Evolutionary conservation across 2,113 vertebrate genomes (phyloP), one percentile per base, ranked within the genome.

Genomic region (Entelurus aequoreus): DNA sequence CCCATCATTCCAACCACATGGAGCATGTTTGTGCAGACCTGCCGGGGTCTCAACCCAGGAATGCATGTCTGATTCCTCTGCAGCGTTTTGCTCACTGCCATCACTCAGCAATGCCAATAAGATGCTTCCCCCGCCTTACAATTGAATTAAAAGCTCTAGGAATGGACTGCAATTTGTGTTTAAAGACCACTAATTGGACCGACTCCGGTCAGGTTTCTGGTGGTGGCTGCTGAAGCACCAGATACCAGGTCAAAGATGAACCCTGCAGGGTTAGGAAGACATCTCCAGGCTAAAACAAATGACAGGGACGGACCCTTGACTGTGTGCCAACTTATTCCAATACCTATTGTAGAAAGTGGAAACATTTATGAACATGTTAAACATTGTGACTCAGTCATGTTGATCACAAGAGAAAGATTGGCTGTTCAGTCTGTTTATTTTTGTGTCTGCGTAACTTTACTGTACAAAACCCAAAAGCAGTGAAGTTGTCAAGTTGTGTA

Each of bases 1-100:
- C 86, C 86, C 76, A 82, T 86, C 84, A 86, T 81, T 86, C 76
- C 71, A 46, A 78, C 73, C 86, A 87, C 85, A 86, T 84, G 83
- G 82, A 80, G 77, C 73, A 62, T 85, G 77, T 88, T 88, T 88
- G 76, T 35, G 73, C 68, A 86, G 76, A 78, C 83, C 72, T 75
- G 77, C 71, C 11, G 54, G 57, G 75, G 62, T 77, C 81, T 78
- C 76, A 38, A 54, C 70, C 69, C 69, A 81, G 82, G 87, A 86
- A 87, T 86, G 86, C 83, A 86, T 87, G 83, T 89, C 83, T 16
- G 71, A 81, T 83, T 78, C 28, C 38, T 71, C 54, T 13, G 51
- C 69, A 81, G 81, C 75, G 71, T 59, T 52, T 11, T 70, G 68
- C 53, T 71, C 65, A 54, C 36, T 63, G 49, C 60, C 61, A 74